Conservation (phyloP, 2,888 invertebrate genomes). For the Pantelozetes paolii region DNA sequence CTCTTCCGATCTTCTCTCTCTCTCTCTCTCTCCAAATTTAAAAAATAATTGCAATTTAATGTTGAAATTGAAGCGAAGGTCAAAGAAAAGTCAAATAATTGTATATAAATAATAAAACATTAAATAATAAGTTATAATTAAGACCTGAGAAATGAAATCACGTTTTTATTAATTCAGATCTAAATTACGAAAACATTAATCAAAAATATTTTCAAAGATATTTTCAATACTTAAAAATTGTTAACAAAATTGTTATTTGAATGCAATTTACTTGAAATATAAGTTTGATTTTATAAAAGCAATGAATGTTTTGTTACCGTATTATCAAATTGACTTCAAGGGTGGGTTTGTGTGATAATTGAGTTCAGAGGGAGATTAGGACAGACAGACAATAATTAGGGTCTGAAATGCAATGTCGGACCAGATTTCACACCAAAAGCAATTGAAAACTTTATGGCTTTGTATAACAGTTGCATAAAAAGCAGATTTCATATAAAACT, state of each 20-base stretch:
- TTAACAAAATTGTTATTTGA: background rate
- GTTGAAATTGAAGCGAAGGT: no score
- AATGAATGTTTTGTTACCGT: constrained; percentile 11
- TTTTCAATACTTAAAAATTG: background rate
- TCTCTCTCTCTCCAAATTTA: no score
- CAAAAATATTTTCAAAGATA: background rate
- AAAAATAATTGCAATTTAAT: no score
- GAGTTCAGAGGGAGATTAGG: background rate
- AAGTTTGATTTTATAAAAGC: background rate
- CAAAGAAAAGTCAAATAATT: no score
- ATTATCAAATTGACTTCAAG: background rate
- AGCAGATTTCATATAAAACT: background rate
- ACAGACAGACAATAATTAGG: background rate
- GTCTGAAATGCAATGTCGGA: background rate
- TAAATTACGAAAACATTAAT: constrained; percentile 19
- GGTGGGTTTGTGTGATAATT: constrained; percentile 4
- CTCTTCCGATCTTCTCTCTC: no score
- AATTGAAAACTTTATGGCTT: no score
- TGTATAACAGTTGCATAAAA: background rate
- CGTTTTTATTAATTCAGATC: constrained; percentile 30
- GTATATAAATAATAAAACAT: no score
- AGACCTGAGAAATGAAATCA: constrained; percentile 31
- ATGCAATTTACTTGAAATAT: background rate
- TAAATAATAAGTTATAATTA: constrained; percentile 7
- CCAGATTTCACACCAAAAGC: background rate